These are phyloP conservation scores for Erannis defoliaria DNA, from an alignment of 2,888 invertebrate genomes.

Conservation along the genomic window DNA sequence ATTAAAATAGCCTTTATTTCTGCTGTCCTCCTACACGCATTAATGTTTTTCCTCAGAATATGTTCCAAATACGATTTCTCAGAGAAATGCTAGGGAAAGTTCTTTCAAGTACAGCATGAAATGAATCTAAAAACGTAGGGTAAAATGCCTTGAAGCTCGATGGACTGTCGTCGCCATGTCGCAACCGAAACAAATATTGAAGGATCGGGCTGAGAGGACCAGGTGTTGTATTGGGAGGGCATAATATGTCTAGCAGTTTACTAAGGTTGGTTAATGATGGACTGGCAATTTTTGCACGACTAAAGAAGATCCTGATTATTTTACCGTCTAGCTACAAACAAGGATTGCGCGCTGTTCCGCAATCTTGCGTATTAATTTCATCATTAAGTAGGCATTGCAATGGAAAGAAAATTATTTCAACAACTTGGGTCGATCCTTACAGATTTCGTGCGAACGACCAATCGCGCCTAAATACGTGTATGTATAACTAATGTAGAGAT, in stretches of 20 bases:
- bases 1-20: no score
- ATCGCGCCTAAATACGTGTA: background rate
- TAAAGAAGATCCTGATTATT: background rate
- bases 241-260: background rate
- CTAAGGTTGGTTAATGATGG: background rate
- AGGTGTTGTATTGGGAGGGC: no score
- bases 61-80: no score
- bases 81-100: no score
- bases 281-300: background rate
- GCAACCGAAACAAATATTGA: no score
- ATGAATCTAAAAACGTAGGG: no score
- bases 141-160: no score
- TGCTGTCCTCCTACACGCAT: no score
- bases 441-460: background rate
- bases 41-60: no score
- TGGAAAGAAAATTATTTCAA: background rate
- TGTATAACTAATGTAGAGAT: background rate
- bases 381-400: slow-evolving; percentile 2
- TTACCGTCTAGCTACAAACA: background rate
- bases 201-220: no score
- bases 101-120: no score
- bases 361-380: slow-evolving; percentile 9
- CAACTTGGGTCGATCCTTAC: background rate
- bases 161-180: no score
- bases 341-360: background rate